Evolutionary conservation across 2,113 vertebrate genomes (phyloP).

Genomic region (Benitochromis conjunctus): DNA sequence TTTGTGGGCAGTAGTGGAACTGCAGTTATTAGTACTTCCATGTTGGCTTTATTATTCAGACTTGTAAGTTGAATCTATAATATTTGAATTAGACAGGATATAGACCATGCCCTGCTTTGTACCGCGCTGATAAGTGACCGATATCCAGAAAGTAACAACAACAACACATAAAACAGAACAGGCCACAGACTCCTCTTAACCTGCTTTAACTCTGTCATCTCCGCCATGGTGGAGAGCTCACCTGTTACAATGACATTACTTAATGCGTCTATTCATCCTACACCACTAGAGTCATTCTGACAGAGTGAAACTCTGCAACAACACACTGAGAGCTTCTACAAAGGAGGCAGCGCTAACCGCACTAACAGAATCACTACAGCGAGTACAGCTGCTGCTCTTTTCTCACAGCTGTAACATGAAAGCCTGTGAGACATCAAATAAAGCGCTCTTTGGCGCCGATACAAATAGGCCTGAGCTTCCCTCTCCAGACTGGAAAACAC

Average conservation of each 20-base stretch:
- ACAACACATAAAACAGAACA: background rate
- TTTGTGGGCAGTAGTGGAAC: background rate
- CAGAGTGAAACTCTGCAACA: background rate
- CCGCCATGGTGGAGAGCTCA: background rate
- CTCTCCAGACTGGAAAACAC: background rate
- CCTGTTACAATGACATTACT: background rate
- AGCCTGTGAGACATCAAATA: slow-evolving; percentile 9
- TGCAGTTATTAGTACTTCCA: background rate
- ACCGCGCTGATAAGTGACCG: background rate
- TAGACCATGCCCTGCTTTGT: background rate
- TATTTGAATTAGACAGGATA: background rate
- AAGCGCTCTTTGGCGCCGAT: background rate
- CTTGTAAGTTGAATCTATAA: background rate
- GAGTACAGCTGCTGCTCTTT: background rate
- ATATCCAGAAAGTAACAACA: background rate
- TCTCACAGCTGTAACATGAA: slow-evolving; percentile 19
- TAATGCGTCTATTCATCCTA: background rate
- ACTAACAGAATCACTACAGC: background rate
- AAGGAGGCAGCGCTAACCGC: background rate
- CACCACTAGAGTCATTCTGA: background rate
- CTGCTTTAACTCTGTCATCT: background rate
- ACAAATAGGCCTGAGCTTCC: background rate
- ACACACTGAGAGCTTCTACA: background rate
- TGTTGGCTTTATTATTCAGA: background rate
- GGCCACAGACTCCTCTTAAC: background rate